Evolutionary conservation across 1,140 invertebrate genomes (phyloP).

Genomic region (Orius laevigatus): DNA sequence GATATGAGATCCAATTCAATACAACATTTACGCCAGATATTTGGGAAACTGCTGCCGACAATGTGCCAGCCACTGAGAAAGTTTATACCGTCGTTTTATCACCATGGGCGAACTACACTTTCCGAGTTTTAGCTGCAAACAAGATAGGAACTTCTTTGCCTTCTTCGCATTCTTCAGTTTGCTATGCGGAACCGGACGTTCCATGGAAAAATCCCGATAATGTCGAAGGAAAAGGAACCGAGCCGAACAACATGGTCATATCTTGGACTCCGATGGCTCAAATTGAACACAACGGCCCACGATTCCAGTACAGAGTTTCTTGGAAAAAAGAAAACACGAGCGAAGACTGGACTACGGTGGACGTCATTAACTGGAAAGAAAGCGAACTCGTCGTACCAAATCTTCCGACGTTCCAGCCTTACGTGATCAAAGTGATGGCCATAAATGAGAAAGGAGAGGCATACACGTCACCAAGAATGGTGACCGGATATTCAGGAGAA

Average conservation of each 20-base stretch:
- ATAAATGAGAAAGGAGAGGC: conserved; percentile 81
- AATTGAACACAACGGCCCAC: conserved; percentile 89
- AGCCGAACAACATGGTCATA: conserved; percentile 81
- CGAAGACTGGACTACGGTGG: conserved; percentile 49
- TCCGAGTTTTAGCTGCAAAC: conserved; percentile 83
- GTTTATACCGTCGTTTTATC: conserved; percentile 53
- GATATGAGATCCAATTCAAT: conserved; percentile 85
- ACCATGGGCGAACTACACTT: conserved; percentile 94
- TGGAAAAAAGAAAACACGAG: conserved; percentile 68
- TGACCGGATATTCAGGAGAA: conserved; percentile 88
- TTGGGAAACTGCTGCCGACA: conserved; percentile 64
- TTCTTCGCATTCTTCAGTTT: conserved; percentile 62
- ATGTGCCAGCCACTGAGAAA: conserved; percentile 62
- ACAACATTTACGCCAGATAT: conserved; percentile 85
- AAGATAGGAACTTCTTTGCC: conserved; percentile 81
- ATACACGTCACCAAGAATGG: conserved; percentile 60
- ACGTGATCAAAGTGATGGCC: conserved; percentile 81
- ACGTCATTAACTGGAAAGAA: conserved; percentile 61
- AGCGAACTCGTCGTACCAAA: conserved; percentile 52
- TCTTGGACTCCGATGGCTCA: conserved; percentile 91
- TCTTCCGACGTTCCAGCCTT: conserved; percentile 80
- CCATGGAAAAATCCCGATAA: conserved; percentile 91
- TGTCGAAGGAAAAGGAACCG: conserved; percentile 75
- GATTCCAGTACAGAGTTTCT: conserved; percentile 79
- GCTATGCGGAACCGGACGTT: conserved; percentile 72